Base-by-base conservation (phyloP, 64 coral and sea anemone species). In the Trachythela sp. region DNA sequence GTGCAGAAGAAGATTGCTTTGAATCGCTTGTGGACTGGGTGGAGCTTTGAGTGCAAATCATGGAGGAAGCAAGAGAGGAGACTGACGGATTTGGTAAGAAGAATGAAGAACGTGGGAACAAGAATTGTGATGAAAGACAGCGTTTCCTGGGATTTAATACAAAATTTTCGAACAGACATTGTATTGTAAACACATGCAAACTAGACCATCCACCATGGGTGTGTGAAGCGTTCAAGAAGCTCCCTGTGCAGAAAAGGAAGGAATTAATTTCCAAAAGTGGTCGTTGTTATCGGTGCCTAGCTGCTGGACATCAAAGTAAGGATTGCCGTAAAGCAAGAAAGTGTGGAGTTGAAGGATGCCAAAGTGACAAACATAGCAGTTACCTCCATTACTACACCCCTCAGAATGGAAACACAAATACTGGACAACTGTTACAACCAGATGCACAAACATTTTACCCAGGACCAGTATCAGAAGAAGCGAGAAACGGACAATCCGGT, bases 61-160 rank as follows among this genome's bases (percentile, higher is more conserved):
- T 92, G 91, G 91, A 92, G 31, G 86, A 91, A 38, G 84, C 90
- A 70, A 91, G 68, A 32, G 90, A 91, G 48, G 64, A 70, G 64
- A 70, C 64, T 32, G 85, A 37, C 31, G 48, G 42, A 49, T 51
- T 13, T 52, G 49, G 33, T 11, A 86, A 54, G 30, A 54, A 32
- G 32, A 33, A 86, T 48, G 48, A 52, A 29, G 15, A 41, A 9
- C 20, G 42, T 45, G 54, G 22, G 9, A 76, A 83, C 36, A 88
- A 64, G 24, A 22, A 32, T 22, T 32, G 30, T 22, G 56, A 39
- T 52, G 76, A 68, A 17, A 88, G 48, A 51, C 41, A 60, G n/a
- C 64, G 64, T 70, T n/a, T 9, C 30, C 64, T 7, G 24, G 64
- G 64, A 8, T 9, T 70, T 70, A 70, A 70, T 70, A 70, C 64